Evolutionary conservation across 2,797 vertebrate species (phyloP).

Genomic region (Chrysocyon brachyurus): DNA sequence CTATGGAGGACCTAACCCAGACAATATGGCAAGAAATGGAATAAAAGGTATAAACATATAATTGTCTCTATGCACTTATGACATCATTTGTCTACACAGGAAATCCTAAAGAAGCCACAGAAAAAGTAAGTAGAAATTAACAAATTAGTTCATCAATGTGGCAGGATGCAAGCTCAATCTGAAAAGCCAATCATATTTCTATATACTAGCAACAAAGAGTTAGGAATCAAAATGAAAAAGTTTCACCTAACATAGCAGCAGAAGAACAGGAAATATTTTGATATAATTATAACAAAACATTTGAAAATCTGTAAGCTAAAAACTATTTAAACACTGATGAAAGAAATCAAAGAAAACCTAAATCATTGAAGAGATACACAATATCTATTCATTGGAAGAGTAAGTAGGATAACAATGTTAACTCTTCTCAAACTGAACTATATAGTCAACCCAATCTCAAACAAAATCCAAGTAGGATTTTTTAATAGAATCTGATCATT

Average conservation of each 20-base stretch:
- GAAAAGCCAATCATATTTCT: conserved; percentile 3
- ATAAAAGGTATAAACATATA: background rate
- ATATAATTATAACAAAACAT: background rate
- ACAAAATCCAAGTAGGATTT: background rate
- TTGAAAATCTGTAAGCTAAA: background rate
- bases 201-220: background rate
- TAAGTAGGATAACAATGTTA: background rate
- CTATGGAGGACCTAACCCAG: background rate
- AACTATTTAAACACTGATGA: background rate
- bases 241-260: background rate
- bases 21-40: background rate
- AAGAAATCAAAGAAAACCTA: background rate
- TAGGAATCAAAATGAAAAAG: background rate
- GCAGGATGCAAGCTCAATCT: background rate
- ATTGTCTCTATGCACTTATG: background rate
- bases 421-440: background rate
- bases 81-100: background rate
- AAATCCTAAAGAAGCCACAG: background rate
- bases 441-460: background rate
- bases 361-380: background rate
- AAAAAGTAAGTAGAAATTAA: background rate
- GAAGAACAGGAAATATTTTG: background rate
- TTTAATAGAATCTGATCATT: background rate
- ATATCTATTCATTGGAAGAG: background rate
- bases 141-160: background rate